Conservation (phyloP, 2,113 vertebrate genomes). For the Zosterops lateralis region DNA sequence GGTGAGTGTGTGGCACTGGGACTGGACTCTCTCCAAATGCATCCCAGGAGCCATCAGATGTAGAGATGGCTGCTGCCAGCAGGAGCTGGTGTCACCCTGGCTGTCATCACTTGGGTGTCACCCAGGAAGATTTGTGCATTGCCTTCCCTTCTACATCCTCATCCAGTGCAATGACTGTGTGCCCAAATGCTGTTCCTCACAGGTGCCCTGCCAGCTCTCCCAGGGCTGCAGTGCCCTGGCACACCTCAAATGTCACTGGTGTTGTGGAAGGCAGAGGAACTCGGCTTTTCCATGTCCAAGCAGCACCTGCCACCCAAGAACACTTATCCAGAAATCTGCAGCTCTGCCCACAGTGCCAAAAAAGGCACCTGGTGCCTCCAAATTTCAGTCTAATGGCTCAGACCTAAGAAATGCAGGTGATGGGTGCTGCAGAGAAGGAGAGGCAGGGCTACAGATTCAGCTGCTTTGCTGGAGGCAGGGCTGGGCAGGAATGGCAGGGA, state of each 20-base stretch:
- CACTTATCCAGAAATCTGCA: background rate
- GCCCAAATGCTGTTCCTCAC: background rate
- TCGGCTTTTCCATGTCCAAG: accelerated
- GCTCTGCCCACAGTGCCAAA: background rate
- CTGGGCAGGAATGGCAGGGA: background rate
- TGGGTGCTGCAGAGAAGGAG: background rate
- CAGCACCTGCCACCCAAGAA: background rate
- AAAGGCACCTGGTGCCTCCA: background rate
- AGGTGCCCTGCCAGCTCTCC: background rate
- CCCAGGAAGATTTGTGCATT: accelerated
- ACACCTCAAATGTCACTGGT: accelerated
- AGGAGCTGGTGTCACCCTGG: background rate
- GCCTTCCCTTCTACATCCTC: background rate
- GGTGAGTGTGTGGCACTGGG: background rate
- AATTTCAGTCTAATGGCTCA: background rate
- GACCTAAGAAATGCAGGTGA: background rate
- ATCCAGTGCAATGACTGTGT: accelerated
- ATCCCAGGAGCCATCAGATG: accelerated
- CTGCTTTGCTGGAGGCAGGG: background rate
- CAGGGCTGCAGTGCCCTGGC: background rate
- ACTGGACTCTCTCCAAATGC: accelerated
- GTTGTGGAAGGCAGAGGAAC: background rate
- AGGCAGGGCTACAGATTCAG: background rate
- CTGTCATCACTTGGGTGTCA: accelerated
- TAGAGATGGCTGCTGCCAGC: background rate